These are phyloP conservation scores for Ceratina calcarata DNA, from an alignment of 1,140 invertebrate genomes.

Conservation along the genomic window DNA sequence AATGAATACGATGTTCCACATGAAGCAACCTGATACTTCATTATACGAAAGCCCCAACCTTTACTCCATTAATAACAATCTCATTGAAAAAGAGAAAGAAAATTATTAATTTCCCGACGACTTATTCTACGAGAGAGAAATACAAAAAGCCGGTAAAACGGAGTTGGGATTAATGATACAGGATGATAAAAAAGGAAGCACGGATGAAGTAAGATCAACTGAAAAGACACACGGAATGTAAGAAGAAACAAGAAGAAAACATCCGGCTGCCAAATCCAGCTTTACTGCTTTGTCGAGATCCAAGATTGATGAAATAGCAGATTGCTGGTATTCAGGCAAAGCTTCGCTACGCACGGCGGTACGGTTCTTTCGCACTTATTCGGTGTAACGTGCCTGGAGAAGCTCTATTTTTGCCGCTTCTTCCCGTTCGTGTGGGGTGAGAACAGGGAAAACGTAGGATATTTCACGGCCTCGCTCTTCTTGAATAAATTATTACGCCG, in stretches of 20 bases:
- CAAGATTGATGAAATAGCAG: constrained; percentile 35
- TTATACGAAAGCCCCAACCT: no score
- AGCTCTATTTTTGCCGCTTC: neutral
- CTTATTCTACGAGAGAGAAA: no score
- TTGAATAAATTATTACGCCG: constrained; percentile 34
- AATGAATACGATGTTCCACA: no score
- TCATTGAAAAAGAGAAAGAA: no score
- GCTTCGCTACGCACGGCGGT: neutral
- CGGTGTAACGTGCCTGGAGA: no score
- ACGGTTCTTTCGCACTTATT: neutral
- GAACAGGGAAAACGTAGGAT: constrained; percentile 10
- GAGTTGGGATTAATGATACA: no score
- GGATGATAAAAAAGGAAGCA: no score
- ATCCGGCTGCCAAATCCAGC: constrained; percentile 26
- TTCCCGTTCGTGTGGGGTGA: neutral
- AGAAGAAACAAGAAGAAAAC: neutral
- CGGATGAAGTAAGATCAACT: neutral
- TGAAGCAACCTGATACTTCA: no score
- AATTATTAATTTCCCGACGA: no score
- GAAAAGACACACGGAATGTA: no score
- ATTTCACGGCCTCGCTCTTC: no score
- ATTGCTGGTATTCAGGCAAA: constrained; percentile 26
- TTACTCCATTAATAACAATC: no score
- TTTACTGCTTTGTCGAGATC: neutral
- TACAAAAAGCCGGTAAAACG: neutral